Base-by-base conservation (phyloP, 2,888 invertebrate genomes). In the Drosophila macrospina region DNA sequence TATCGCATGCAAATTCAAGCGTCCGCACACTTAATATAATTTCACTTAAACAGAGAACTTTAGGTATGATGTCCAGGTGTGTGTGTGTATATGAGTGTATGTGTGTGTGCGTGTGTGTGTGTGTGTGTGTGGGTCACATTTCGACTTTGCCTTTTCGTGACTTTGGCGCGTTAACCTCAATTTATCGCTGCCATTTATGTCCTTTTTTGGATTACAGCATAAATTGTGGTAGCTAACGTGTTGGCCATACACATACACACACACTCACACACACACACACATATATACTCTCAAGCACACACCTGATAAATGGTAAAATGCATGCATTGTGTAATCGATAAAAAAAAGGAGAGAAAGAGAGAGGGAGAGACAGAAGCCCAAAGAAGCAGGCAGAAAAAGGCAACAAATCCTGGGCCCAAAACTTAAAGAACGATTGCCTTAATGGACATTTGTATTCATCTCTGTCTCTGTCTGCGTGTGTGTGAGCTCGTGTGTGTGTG, bases 101-200 rank as follows among this genome's bases (percentile, higher is more conserved):
- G 24, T 60, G 34, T 57, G 44, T 50, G 30, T 45, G 42, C 15
- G 39, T 34, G 37, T 62, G 44, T 30, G 57, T 51, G n/a, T 54
- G 28, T 59, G 26, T 59, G 34, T 54, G 48, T 62, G 51, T 50
- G 59, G 54, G 52, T 59, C 52, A 61, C 68, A 71, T 75, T 86
- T 69, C 68, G 81, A 71, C 55, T 70, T 69, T 66, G 68, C 78
- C 77, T 68, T 76, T 87, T 79, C 82, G 84, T 85, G 85, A 85
- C 86, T 85, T 88, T 77, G 76, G 86, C 88, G 88, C 84, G 88
- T 85, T 85, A 85, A 85, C 85, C 85, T 88, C 85, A 85, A 88
- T 85, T 85, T 85, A 88, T 85, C 84, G 88, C 79, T 80, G 84
- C 88, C 86, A 88, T 88, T 85, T 88, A 80, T 88, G 88, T 80